Conservation (phyloP, 2,888 invertebrate species). For the Polydrusus tereticollis region DNA sequence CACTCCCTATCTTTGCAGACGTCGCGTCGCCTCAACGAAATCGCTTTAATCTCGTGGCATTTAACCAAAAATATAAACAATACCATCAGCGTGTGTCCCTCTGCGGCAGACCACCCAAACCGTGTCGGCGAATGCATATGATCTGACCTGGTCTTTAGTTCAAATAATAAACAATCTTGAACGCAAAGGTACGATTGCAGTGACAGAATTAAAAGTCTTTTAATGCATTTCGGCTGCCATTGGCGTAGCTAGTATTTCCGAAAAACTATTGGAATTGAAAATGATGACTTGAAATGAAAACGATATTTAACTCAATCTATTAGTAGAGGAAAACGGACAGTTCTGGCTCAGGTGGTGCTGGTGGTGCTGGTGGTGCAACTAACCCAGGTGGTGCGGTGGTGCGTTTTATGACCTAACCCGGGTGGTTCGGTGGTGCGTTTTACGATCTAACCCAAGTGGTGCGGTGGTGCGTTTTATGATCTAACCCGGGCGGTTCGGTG, state of each 20-base stretch:
- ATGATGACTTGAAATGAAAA: too few relatives aligned
- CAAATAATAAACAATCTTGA: constrained; percentile 40
- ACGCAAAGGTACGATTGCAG: constrained; percentile 34
- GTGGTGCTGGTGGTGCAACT: too few relatives aligned
- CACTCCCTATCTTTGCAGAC: constrained; percentile 24
- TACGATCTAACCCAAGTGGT: too few relatives aligned
- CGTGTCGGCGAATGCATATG: constrained; percentile 31
- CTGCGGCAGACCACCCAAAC: constrained; percentile 40
- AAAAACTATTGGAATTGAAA: too few relatives aligned
- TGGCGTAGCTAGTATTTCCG: background rate
- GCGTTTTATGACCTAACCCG: too few relatives aligned
- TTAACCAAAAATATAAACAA: constrained; percentile 40
- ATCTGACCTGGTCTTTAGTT: constrained; percentile 46
- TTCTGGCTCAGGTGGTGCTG: too few relatives aligned
- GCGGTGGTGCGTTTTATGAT: too few relatives aligned
- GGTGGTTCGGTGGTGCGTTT: too few relatives aligned
- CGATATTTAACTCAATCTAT: too few relatives aligned
- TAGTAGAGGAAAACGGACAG: too few relatives aligned
- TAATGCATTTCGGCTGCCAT: constrained; percentile 9
- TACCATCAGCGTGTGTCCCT: constrained; percentile 23
- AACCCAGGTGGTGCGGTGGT: too few relatives aligned
- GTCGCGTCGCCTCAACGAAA: constrained; percentile 25
- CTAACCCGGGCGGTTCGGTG: too few relatives aligned
- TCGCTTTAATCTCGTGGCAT: constrained; percentile 41
- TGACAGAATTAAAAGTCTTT: constrained; percentile 33